Evolutionary conservation across 2,113 vertebrate genomes (phyloP).

Genomic region (Bufo gargarizans): DNA sequence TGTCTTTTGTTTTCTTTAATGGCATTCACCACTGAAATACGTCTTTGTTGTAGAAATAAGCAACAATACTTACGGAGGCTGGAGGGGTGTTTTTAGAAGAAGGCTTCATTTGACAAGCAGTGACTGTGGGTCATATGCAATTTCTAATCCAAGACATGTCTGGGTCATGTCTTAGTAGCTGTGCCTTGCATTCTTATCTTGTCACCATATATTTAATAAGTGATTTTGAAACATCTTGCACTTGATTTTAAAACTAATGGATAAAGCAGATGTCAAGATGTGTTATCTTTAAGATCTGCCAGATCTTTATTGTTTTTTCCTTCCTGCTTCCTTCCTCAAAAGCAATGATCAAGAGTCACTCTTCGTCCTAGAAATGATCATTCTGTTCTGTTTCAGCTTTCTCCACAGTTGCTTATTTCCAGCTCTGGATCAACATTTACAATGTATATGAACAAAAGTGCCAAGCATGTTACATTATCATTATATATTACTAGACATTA

Average conservation of each 20-base stretch:
- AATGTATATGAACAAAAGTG: background rate
- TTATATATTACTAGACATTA: background rate
- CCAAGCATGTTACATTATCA: background rate
- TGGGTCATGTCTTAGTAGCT: slow-evolving; percentile 47
- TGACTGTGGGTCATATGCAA: slow-evolving; percentile 28
- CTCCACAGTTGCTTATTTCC: background rate
- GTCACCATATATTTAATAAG: slow-evolving; percentile 5
- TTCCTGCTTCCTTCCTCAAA: slow-evolving; percentile 23
- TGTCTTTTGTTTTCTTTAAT: slow-evolving; percentile 20
- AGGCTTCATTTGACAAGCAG: slow-evolving; percentile 32
- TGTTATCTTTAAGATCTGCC: slow-evolving; percentile 18
- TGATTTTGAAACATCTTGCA: slow-evolving; percentile 16
- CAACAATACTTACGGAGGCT: slow-evolving; percentile 33
- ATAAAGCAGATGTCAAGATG: slow-evolving; percentile 33
- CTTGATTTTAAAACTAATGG: slow-evolving; percentile 38
- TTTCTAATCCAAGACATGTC: slow-evolving; percentile 19
- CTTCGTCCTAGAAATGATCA: background rate
- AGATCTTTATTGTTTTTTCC: slow-evolving; percentile 22
- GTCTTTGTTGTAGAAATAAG: slow-evolving; percentile 43
- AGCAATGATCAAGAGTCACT: slow-evolving; percentile 9
- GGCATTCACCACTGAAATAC: slow-evolving; percentile 33
- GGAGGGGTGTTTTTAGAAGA: slow-evolving; percentile 30
- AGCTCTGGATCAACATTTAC: background rate
- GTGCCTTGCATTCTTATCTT: slow-evolving; percentile 13
- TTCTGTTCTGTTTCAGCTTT: background rate